Evolutionary conservation across 2,113 vertebrate genomes (phyloP).

Genomic region (Willisornis vidua): DNA sequence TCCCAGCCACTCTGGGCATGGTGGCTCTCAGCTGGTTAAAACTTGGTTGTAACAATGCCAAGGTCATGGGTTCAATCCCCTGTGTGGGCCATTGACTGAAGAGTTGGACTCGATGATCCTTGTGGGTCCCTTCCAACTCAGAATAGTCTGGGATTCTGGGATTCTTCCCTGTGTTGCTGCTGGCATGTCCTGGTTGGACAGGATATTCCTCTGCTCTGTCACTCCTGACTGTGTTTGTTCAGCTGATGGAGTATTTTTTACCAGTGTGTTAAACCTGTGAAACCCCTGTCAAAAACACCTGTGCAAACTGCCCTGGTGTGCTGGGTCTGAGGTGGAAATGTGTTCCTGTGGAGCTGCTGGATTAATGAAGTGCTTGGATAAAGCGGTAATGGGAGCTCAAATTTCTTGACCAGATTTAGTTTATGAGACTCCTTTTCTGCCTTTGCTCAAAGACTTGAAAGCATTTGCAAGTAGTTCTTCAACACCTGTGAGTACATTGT

Average conservation of each 20-base stretch:
- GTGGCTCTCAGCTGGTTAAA: too few relatives aligned
- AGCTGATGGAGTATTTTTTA: neutral
- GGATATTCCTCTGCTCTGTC: neutral
- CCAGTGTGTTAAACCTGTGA: neutral
- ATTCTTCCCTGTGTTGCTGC: neutral
- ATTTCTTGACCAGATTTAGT: neutral
- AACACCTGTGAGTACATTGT: accelerated
- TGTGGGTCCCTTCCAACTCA: too few relatives aligned
- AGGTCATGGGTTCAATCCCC: too few relatives aligned
- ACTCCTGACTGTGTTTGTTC: neutral
- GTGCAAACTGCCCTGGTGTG: accelerated
- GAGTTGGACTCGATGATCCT: too few relatives aligned
- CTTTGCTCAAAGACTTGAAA: neutral
- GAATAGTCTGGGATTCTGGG: too few relatives aligned
- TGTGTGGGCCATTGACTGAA: too few relatives aligned
- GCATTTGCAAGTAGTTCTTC: neutral
- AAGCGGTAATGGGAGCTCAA: neutral
- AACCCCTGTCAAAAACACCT: accelerated
- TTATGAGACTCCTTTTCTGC: neutral
- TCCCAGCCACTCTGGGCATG: too few relatives aligned
- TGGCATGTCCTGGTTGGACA: accelerated
- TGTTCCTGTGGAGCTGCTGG: neutral
- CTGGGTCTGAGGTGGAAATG: neutral
- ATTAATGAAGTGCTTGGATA: neutral
- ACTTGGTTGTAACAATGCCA: too few relatives aligned